Evolutionary conservation across 1,140 invertebrate genomes (phyloP).

Genomic region (Ooceraea biroi): DNA sequence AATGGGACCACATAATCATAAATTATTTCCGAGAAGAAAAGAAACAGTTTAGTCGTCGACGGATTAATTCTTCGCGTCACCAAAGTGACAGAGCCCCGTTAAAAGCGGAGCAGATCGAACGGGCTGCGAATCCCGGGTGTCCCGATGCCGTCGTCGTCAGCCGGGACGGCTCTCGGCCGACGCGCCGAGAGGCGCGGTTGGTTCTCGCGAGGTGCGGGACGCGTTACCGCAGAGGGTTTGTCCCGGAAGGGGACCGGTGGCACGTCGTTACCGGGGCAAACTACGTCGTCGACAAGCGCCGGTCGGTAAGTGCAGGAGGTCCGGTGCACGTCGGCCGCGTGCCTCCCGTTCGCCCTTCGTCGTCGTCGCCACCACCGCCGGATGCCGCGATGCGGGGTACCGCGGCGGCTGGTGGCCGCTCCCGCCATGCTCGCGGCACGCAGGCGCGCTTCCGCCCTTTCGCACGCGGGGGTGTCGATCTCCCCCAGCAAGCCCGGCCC

Average conservation of each 20-base stretch:
- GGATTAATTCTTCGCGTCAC: not conserved
- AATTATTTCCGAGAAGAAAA: not conserved
- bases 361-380: slow-evolving; percentile 5
- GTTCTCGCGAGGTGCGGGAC: slow-evolving; percentile 51
- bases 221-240: slow-evolving; percentile 75
- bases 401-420: slow-evolving; percentile 7
- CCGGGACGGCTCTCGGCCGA: slow-evolving; percentile 7
- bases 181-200: slow-evolving; percentile 19
- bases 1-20: not conserved
- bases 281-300: slow-evolving; percentile 74
- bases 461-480: slow-evolving; percentile 55
- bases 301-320: slow-evolving; percentile 76
- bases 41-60: not conserved
- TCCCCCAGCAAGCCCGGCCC: slow-evolving; percentile 57
- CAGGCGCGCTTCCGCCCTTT: slow-evolving; percentile 67
- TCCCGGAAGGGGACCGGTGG: slow-evolving; percentile 76
- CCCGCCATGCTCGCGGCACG: slow-evolving; percentile 47
- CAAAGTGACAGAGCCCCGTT: not conserved
- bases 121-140: not conserved
- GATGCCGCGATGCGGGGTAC: slow-evolving; percentile 40
- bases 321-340: slow-evolving; percentile 67
- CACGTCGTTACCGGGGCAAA: slow-evolving; percentile 77
- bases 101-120: slow-evolving; percentile 7
- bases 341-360: slow-evolving; percentile 29
- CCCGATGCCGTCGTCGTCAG: not conserved